These are phyloP conservation scores for Panulirus ornatus DNA, from an alignment of 1,140 invertebrate species.

Conservation along the genomic window DNA sequence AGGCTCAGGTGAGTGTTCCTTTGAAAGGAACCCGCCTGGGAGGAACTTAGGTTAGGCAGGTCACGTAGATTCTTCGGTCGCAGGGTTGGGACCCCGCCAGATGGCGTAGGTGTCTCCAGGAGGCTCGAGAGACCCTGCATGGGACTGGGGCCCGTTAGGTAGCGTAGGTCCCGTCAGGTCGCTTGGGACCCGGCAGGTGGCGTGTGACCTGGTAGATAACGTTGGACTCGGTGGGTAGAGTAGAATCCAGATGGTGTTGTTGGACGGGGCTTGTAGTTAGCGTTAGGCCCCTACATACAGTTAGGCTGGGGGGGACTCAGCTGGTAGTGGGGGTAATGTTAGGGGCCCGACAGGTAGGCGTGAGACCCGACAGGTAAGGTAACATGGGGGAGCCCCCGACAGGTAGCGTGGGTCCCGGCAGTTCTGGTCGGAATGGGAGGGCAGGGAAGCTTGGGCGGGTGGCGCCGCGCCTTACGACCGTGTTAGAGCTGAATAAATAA, in stretches of 20 bases:
- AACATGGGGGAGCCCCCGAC: neutral
- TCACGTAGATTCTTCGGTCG: too few species aligned
- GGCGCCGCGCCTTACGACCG: constrained; percentile 32
- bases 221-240: neutral
- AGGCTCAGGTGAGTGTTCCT: too few species aligned
- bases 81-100: too few species aligned
- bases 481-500: constrained; percentile 55
- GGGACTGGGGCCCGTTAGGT: neutral
- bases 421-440: neutral
- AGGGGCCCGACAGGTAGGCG: neutral
- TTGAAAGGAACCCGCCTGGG: too few species aligned
- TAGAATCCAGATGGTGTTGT: neutral
- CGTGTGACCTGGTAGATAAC: neutral
- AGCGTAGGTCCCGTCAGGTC: neutral
- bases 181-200: neutral
- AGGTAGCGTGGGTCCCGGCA: neutral
- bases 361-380: too few species aligned
- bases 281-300: neutral
- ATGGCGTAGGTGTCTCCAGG: too few species aligned
- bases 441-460: constrained; percentile 20
- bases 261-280: neutral
- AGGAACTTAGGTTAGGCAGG: too few species aligned
- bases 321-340: too few species aligned
- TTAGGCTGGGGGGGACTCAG: too few species aligned
- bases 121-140: too few species aligned